Evolutionary conservation across 2,113 vertebrate genomes (phyloP), one percentile per base, ranked within the genome.

Genomic region (Rhinolophus sinicus): DNA sequence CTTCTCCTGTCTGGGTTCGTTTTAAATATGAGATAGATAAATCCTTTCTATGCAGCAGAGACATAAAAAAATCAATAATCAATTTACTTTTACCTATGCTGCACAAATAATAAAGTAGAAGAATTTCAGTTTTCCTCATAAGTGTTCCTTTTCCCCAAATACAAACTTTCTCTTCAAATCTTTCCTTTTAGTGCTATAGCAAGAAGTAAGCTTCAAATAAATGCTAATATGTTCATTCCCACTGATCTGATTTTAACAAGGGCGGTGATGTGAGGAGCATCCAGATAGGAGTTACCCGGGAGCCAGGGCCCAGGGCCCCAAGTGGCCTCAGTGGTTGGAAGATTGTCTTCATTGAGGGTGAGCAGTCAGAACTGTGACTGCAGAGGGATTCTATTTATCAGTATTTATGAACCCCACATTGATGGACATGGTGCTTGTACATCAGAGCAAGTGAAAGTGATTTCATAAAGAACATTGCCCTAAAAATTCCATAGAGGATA

Each of bases 21-120:
- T 97, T 97, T 97, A 81, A 95, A 47, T 81, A 60, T 22, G 15
- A 97, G 67, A 83, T 72, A 96, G 81, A 95, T 30, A 94, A 93
- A 81, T 16, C 13, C 14, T 87, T 40, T 44, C 3, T 86, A 52
- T 87, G 96, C 95, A 96, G 35, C 1, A 78, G 21, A 69, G 21
- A 1, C 33, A 78, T 75, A 24, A 60, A 67, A 95, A 84, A 91
- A 91, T 90, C 90, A 97, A 6, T 75, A 89, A 92, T 94, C 1
- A 22, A 10, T 89, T 97, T 98, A 50, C 2, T 97, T 98, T 97
- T 93, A 81, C 2, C 33, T 2, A 18, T 64, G 6, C 12, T 96
- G 47, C 9, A 30, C 72, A 85, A 96, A 69, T 89, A 84, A 94
- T 86, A 93, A 96, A 78, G 38, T 60, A 76, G 88, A 78, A 35